Evolutionary conservation across 2,888 invertebrate species (phyloP).

Genomic region (Lochmaea crataegi): DNA sequence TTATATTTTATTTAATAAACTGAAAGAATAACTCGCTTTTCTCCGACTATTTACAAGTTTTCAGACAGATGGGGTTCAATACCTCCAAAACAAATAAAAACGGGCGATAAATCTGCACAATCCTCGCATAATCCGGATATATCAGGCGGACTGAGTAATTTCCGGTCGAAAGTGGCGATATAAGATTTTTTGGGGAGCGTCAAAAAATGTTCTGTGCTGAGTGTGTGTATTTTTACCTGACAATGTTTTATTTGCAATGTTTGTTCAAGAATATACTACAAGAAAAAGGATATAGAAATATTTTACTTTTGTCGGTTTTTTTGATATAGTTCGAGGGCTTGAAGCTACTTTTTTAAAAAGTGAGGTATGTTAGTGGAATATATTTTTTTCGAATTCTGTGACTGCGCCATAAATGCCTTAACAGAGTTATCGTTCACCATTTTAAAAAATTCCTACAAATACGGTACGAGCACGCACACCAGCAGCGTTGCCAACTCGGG

Average conservation of each 20-base stretch:
- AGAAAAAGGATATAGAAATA: no score
- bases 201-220: neutral
- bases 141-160: conserved; percentile 35
- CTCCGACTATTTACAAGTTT: neutral
- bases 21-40: neutral
- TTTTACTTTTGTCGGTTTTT: no score
- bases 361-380: no score
- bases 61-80: conserved; percentile 24
- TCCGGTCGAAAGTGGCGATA: conserved; percentile 33
- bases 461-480: no score
- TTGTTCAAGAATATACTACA: neutral
- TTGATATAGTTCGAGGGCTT: no score
- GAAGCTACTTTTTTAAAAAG: no score
- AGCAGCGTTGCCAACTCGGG: no score
- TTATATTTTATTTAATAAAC: neutral
- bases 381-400: no score
- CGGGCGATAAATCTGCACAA: conserved; percentile 12
- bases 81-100: conserved; percentile 18
- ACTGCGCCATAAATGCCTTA: no score
- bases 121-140: conserved; percentile 30
- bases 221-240: conserved; percentile 32
- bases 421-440: no score
- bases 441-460: no score
- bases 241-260: neutral
- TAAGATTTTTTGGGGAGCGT: conserved; percentile 27